A percentile compares a stretch with the other conserved stretches of the same genome.
Conservation (phyloP, 1,140 invertebrate species). For the Idris sp. region DNA sequence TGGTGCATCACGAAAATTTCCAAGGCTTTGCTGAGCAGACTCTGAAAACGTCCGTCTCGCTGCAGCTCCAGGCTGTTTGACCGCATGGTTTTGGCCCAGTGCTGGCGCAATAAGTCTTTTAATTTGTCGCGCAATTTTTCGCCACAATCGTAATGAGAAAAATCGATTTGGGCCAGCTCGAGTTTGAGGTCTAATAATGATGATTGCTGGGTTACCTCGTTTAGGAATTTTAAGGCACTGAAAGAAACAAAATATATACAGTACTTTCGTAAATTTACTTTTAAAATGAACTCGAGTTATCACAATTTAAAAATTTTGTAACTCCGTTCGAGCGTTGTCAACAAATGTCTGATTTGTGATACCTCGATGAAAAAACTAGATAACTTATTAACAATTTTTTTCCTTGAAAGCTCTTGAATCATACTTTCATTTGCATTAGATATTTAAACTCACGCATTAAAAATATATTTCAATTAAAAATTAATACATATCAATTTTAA, state of each 20-base stretch:
- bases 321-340: no score
- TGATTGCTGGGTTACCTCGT: constrained; percentile 41
- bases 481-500: no score
- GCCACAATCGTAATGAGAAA: constrained; percentile 33
- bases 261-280: no score
- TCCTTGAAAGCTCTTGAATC: no score
- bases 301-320: no score
- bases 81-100: constrained; percentile 66
- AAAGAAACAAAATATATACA: constrained; percentile 1
- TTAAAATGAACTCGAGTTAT: no score
- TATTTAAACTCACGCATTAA: no score
- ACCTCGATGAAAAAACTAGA: no score
- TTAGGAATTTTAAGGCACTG: constrained; percentile 64
- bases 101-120: constrained; percentile 62
- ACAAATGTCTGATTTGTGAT: no score
- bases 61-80: constrained; percentile 63
- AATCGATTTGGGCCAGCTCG: constrained; percentile 45
- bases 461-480: no score
- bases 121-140: constrained; percentile 60
- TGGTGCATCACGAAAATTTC: constrained; percentile 68
- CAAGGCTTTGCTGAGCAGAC: constrained; percentile 63
- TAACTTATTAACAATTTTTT: no score
- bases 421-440: no score
- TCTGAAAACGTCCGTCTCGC: constrained; percentile 68
- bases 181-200: constrained; percentile 35